Conservation (phyloP, 2,797 vertebrate species). For the Gallinago solitaria region DNA sequence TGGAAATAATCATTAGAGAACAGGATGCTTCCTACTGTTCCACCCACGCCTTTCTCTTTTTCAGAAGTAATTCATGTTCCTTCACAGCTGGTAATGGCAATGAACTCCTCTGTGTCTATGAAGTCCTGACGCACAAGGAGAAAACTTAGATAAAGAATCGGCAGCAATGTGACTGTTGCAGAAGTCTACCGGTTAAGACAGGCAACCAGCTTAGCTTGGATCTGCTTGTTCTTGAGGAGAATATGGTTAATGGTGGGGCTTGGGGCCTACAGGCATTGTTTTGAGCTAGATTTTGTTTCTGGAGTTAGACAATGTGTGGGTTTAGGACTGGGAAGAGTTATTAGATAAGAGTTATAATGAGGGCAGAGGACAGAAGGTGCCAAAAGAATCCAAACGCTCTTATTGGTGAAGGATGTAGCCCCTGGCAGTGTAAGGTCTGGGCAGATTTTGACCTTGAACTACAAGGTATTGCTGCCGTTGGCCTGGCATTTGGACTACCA, state of each 20-base stretch:
- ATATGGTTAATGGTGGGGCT: fast-evolving
- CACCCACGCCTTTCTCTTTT: conserved; percentile 11
- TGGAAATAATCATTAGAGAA: conserved; percentile 48
- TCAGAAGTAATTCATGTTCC: conserved; percentile 23
- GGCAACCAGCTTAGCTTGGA: background rate
- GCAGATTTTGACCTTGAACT: background rate
- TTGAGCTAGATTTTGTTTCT: background rate
- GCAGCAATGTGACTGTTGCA: background rate
- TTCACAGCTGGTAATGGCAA: conserved; percentile 34
- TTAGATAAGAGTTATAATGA: background rate
- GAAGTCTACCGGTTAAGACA: background rate
- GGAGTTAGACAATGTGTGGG: background rate
- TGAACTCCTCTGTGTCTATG: background rate
- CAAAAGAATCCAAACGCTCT: fast-evolving
- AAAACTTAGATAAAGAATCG: background rate
- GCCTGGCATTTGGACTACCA: background rate
- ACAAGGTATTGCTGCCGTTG: background rate
- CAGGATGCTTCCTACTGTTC: conserved; percentile 48
- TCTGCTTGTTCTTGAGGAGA: background rate
- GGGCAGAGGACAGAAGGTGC: background rate
- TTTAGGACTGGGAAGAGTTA: background rate
- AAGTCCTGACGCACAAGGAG: background rate
- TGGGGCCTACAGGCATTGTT: background rate
- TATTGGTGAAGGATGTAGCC: background rate
- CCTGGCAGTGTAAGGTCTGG: background rate